Base-by-base conservation (phyloP, 2,797 vertebrate species). In the Enoplosus armatus region DNA sequence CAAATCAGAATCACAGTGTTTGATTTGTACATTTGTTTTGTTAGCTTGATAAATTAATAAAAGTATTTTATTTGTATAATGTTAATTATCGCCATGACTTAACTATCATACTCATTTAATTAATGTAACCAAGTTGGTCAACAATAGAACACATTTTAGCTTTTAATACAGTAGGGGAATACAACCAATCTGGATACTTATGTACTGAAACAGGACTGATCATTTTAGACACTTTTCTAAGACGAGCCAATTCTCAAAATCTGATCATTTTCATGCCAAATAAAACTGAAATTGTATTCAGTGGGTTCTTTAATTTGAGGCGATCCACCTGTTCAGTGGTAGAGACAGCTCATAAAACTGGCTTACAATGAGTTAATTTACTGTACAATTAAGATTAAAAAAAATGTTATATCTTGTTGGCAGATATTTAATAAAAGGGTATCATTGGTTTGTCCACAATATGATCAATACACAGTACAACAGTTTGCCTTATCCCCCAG, bases 1-100 rank as follows among this genome's bases (percentile, higher is more conserved):
- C 76, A 72, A 39, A 74, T 63, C 50, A 45, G 14, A 72, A 45
- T 68, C 45, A 24, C 41, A 26, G 62, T 55, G 22, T 67, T 79
- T 86, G 6, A 81, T 74, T 79, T 76, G 41, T 83, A 51, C 43
- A 74, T 80, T 70, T 77, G 15, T 75, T 85, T 82, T 75, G 1
- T 50, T 74, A 53, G 63, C 70, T 79, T 73, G 58, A 39, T 64
- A 41, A 74, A 77, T 83, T 11, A 84, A 71, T 71, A 61, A 77
- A 84, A 64, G 11, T 47, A 18, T 81, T 60, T 75, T 70, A 63
- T 68, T 72, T 62, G 18, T 29, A 16, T 66, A n/a, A 16, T 70
- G 9, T 22, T 29, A 2, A 1, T 9, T 48, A 27, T 77, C 1
- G 29, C 1, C 12, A 48, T 14, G 31, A 24, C 41, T 22, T 53